Evolutionary conservation across 2,888 invertebrate genomes (phyloP).

Genomic region (Rhabditophanes sp.): DNA sequence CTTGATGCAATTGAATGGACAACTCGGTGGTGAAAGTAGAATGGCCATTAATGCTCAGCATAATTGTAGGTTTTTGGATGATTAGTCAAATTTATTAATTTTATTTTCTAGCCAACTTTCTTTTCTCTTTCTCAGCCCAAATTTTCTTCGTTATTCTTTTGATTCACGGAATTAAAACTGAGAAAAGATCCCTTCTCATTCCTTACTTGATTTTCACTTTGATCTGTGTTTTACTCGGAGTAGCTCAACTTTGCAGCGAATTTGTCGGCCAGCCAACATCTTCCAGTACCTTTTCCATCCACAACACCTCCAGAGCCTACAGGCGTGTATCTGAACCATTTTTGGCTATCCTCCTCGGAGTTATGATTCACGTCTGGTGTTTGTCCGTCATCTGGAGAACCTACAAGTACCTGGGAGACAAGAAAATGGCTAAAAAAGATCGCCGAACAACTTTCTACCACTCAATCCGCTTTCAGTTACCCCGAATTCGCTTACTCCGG

Average conservation of each 20-base stretch:
- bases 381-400: conserved; percentile 40
- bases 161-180: conserved; percentile 35
- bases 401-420: conserved; percentile 39
- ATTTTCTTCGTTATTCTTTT: conserved; percentile 29
- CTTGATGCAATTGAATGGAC: conserved; percentile 15
- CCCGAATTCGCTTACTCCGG: conserved; percentile 17
- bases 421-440: conserved; percentile 42
- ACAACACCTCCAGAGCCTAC: no score
- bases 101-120: conserved; percentile 12
- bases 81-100: background rate
- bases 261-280: conserved; percentile 15
- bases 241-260: conserved; percentile 17
- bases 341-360: no score
- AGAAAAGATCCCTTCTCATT: conserved; percentile 29
- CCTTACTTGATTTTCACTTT: conserved; percentile 38
- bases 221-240: conserved; percentile 22
- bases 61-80: conserved; percentile 14
- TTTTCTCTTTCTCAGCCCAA: conserved; percentile 18
- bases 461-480: conserved; percentile 36
- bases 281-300: no score
- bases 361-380: conserved; percentile 40
- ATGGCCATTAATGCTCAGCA: conserved; percentile 22
- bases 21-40: conserved; percentile 10
- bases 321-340: no score
- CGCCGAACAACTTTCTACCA: conserved; percentile 36